Conservation (phyloP, 2,797 vertebrate species). For the Heteromormyrus szaboi region DNA sequence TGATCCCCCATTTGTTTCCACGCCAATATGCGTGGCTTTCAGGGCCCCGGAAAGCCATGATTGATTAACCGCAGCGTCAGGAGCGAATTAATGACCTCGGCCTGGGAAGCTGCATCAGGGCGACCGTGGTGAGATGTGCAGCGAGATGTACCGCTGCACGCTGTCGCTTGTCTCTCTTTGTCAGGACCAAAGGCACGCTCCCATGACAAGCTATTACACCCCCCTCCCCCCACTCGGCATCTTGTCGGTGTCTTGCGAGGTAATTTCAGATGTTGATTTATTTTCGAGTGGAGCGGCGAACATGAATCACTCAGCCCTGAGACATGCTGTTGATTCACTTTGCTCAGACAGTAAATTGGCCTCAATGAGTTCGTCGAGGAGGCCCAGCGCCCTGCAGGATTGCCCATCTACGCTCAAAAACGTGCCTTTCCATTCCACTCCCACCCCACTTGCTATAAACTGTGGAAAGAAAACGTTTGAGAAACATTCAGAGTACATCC, state of each 20-base stretch:
- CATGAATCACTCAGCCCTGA: constrained; percentile 7
- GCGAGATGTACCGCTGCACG: not conserved
- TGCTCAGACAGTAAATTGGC: not conserved
- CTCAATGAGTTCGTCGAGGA: not conserved
- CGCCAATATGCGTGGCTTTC: not conserved
- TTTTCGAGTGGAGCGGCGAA: not conserved
- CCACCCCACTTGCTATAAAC: not conserved
- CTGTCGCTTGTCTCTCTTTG: not conserved
- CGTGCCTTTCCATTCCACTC: no score
- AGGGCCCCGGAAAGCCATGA: not conserved
- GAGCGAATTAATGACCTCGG: not conserved
- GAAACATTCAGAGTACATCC: not conserved
- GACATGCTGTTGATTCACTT: constrained; percentile 2
- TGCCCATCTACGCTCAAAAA: not conserved
- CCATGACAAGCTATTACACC: not conserved
- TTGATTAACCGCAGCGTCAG: not conserved
- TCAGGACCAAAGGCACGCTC: not conserved
- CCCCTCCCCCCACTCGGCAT: not conserved
- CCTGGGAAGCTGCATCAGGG: not conserved
- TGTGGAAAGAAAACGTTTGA: not conserved
- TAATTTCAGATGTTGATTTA: constrained; percentile 7
- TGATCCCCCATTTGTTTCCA: not conserved
- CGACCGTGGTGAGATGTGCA: not conserved
- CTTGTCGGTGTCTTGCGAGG: not conserved
- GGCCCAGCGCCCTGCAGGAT: not conserved